These are phyloP conservation scores for Noturus placidus DNA, from an alignment of 2,113 vertebrate species.

Conservation along the genomic window DNA sequence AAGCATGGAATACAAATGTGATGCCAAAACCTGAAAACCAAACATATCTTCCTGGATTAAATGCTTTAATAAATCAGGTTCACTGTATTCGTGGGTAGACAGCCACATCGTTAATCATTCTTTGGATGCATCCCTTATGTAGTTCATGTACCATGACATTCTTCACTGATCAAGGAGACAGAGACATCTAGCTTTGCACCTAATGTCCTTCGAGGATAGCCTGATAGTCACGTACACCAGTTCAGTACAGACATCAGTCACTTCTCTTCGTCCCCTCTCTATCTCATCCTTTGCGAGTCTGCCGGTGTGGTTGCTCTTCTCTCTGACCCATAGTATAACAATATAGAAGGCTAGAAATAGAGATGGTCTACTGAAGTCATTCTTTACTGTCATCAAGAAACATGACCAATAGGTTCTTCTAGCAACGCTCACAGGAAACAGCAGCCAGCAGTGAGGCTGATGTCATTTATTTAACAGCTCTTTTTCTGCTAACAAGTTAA, in stretches of 20 bases:
- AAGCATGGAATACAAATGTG: neutral
- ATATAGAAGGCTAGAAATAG: slow-evolving; percentile 41
- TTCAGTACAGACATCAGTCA: slow-evolving; percentile 31
- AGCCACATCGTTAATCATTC: neutral
- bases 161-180: slow-evolving; percentile 24
- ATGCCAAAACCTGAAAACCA: slow-evolving; percentile 2
- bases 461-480: slow-evolving; percentile 33
- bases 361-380: slow-evolving; percentile 34
- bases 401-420: slow-evolving; percentile 18
- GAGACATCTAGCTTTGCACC: slow-evolving; percentile 19
- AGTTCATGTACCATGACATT: neutral
- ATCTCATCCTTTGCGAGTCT: slow-evolving; percentile 31
- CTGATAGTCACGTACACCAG: neutral
- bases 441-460: slow-evolving; percentile 6
- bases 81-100: neutral
- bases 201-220: slow-evolving; percentile 22
- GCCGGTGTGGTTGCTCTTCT: slow-evolving; percentile 27
- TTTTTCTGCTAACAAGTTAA: neutral
- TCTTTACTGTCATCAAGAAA: slow-evolving; percentile 24
- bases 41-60: slow-evolving; percentile 6
- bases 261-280: slow-evolving; percentile 9
- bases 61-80: slow-evolving; percentile 32
- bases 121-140: neutral
- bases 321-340: slow-evolving; percentile 25
- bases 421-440: neutral